These are phyloP conservation scores for Drosophila leontia DNA, from an alignment of 1,140 invertebrate genomes.

Conservation along the genomic window DNA sequence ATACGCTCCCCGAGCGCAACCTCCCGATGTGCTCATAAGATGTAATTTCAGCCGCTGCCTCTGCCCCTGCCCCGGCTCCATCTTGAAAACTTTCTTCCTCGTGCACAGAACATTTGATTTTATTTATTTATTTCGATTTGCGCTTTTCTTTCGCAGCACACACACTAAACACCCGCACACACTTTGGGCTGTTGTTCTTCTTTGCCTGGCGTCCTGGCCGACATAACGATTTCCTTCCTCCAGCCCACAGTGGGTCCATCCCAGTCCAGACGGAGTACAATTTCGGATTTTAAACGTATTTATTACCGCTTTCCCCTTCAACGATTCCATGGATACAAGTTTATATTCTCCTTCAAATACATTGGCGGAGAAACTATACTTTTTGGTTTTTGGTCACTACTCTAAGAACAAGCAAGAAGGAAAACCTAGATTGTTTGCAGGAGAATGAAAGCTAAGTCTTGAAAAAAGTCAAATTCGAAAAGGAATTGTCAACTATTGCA, in stretches of 20 bases:
- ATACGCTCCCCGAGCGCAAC: conserved; percentile 56
- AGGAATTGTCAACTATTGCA: background rate
- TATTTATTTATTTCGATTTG: conserved; percentile 84
- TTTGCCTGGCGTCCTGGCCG: conserved; percentile 36
- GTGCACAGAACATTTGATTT: conserved; percentile 72
- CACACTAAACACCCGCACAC: conserved; percentile 18
- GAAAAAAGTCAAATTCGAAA: background rate
- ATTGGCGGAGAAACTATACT: background rate
- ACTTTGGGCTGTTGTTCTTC: conserved; percentile 13
- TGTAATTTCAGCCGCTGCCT: conserved; percentile 68
- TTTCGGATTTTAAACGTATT: conserved; percentile 10
- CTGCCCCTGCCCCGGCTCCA: conserved; percentile 29
- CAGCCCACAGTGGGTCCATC: conserved; percentile 23
- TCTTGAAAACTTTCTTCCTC: conserved; percentile 52
- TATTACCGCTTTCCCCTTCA: conserved; percentile 4
- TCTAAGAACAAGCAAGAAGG: background rate
- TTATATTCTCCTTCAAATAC: background rate
- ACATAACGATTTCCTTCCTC: conserved; percentile 74
- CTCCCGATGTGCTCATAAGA: conserved; percentile 76
- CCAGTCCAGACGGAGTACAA: background rate
- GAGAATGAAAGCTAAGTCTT: background rate
- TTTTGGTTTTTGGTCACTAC: background rate
- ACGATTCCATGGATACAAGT: background rate
- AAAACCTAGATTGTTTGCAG: background rate
- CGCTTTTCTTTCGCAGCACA: conserved; percentile 43